Evolutionary conservation across 2,113 vertebrate species (phyloP).

Genomic region (Salvelinus sp.): DNA sequence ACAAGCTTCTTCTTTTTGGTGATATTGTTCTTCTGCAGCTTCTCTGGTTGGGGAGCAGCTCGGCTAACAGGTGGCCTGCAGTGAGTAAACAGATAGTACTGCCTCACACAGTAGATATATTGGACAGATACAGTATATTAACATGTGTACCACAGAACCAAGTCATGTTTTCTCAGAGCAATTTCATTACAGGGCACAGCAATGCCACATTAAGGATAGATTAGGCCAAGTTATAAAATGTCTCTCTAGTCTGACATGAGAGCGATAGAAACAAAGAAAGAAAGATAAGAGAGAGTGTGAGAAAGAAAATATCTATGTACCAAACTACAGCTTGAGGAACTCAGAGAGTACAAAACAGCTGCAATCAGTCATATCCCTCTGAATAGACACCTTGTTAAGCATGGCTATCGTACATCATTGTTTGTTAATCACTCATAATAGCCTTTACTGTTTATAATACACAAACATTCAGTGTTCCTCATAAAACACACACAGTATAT

Average conservation of each 20-base stretch:
- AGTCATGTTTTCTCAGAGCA: neutral
- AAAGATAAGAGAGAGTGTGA: neutral
- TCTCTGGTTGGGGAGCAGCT: slow-evolving; percentile 91
- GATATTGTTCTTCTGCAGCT: slow-evolving; percentile 90
- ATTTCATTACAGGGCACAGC: neutral
- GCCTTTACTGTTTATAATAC: neutral
- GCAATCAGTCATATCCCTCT: no score
- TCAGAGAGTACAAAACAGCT: no score
- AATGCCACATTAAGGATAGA: neutral
- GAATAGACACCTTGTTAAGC: no score
- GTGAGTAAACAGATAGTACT: neutral
- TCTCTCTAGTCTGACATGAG: neutral
- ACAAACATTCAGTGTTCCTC: neutral
- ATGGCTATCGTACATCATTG: no score
- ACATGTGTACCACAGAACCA: no score
- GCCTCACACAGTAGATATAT: neutral
- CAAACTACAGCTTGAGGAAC: no score
- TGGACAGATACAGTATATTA: neutral
- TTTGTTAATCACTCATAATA: no score
- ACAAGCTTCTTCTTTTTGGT: slow-evolving; percentile 92
- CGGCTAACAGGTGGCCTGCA: slow-evolving; percentile 91
- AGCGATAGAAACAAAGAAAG: neutral
- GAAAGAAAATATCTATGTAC: no score
- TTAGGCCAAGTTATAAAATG: no score
- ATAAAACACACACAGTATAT: no score